Conservation (phyloP, 2,888 invertebrate species). For the Eustalomyia histrio region DNA sequence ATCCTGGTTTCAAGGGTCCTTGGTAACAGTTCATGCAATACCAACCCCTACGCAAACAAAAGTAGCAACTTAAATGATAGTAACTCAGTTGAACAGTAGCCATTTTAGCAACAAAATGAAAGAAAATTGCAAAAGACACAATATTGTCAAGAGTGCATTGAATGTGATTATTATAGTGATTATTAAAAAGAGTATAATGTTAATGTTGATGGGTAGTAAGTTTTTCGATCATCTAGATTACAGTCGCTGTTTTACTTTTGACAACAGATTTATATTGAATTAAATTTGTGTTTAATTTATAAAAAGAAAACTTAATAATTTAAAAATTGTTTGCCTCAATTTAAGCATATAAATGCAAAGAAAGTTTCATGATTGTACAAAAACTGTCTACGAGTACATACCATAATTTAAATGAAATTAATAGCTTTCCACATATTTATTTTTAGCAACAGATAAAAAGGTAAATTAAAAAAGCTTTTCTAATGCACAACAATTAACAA, state of each 20-base stretch:
- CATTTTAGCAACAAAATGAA: conserved; percentile 49
- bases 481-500: conserved; percentile 21
- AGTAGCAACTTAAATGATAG: conserved; percentile 31
- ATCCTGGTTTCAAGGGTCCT: too few relatives aligned
- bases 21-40: background rate
- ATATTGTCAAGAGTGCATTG: conserved; percentile 56
- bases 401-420: background rate
- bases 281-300: conserved; percentile 24
- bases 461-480: conserved; percentile 3
- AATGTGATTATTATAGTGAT: conserved; percentile 55
- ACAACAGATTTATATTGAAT: conserved; percentile 51
- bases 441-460: background rate
- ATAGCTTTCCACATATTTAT: background rate
- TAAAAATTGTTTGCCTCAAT: background rate
- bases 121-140: conserved; percentile 58
- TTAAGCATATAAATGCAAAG: background rate
- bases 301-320: background rate
- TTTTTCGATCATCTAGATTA: conserved; percentile 12
- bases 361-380: background rate
- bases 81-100: conserved; percentile 42
- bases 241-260: conserved; percentile 20
- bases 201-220: conserved; percentile 50
- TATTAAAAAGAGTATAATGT: conserved; percentile 51
- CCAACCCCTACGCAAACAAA: conserved; percentile 5
- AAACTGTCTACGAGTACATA: background rate